Conservation (phyloP, 2,797 vertebrate species). For the Dallia pectoralis region DNA sequence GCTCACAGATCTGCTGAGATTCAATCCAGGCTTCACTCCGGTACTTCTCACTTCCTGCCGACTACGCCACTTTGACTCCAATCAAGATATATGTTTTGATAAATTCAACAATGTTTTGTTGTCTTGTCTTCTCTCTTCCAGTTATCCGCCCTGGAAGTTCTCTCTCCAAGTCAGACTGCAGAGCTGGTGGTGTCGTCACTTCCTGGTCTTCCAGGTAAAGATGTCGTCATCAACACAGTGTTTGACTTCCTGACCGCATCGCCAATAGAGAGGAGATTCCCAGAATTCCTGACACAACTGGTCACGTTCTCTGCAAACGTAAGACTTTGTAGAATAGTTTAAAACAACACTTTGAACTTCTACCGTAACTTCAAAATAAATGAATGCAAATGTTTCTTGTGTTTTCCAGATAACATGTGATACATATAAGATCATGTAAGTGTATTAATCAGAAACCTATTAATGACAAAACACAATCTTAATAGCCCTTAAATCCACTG, state of each 20-base stretch:
- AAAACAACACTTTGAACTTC: background rate
- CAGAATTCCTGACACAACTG: conserved; percentile 40
- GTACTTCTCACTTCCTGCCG: conserved; percentile 42
- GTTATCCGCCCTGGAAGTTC: conserved; percentile 52
- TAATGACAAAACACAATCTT: background rate
- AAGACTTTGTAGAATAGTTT: too few relatives aligned
- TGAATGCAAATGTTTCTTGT: background rate
- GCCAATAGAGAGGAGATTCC: conserved; percentile 31
- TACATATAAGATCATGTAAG: background rate
- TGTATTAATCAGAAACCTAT: background rate
- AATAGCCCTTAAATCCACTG: too few relatives aligned
- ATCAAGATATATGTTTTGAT: too few relatives aligned
- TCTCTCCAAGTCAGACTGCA: conserved; percentile 57
- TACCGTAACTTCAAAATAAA: background rate
- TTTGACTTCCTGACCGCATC: conserved; percentile 60
- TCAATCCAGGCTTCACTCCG: conserved; percentile 61
- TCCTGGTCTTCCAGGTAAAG: conserved; percentile 47
- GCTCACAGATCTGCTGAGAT: conserved; percentile 45
- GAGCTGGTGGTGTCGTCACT: conserved; percentile 61
- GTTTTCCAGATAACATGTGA: background rate
- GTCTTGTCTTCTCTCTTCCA: conserved; percentile 31
- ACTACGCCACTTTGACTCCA: background rate
- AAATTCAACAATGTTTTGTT: too few relatives aligned
- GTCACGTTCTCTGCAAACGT: conserved; percentile 28
- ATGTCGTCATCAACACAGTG: conserved; percentile 51